Evolutionary conservation across 2,797 vertebrate species (phyloP), one percentile per base, ranked within the genome.

Genomic region (Labeo calbasu): DNA sequence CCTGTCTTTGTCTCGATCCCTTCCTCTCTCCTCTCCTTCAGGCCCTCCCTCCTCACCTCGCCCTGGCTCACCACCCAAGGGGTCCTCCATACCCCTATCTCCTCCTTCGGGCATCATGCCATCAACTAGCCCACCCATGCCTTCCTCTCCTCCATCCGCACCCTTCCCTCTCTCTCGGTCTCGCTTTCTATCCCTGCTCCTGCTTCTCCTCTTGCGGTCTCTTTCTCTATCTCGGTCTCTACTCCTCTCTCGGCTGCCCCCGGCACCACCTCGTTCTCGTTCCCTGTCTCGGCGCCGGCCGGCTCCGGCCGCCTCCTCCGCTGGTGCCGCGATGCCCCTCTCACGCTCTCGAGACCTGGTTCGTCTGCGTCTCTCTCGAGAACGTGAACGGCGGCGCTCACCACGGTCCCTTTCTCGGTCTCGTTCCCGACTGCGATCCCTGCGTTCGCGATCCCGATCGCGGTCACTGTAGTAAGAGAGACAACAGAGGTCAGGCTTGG

Each of bases 351-450:
- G 88, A 11, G 94, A 95, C 0, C 94, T 92, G 1, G 93, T 91
- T 25, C 92, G 95, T 0, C 95, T 84, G 0, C 95, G 93, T 0
- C 95, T 92, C 25, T 97, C 96, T 0, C 96, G 90, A 15, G 95
- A 96, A 1, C 95, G 89, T 21, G 96, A 94, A 13, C 96, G 84
- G 0, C 96, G 88, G 0, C 96, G 92, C 1, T 97, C 96, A 2
- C 55, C 91, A 0, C 94, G 86, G 0, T 97, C 96, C 86, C 96
- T 97, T 65, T 97, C 97, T 0, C 96, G 88, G 4, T 96, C 96
- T 0, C 95, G 94, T 2, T 96, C 96, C 2, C 96, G 91, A 51
- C 96, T 95, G 81, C 97, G 95, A 65, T 97, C 97, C 17, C 95
- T 90, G 8, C 96, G 91, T 0, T 97, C 94, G 21, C 95, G 94